Conservation (phyloP, 1,140 invertebrate species). For the Doryteuthis pealeii region DNA sequence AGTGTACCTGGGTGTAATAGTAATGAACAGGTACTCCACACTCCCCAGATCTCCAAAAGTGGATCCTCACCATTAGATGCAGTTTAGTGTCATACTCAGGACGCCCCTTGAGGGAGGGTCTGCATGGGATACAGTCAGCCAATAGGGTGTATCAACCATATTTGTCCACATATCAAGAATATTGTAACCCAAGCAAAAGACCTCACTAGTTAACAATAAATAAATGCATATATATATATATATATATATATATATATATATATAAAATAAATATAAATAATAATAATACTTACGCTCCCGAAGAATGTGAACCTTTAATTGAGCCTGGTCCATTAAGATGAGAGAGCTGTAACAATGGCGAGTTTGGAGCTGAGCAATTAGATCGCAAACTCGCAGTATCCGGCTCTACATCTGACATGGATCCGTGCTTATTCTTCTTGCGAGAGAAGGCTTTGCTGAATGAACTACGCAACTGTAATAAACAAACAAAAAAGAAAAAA, state of each 20-base stretch:
- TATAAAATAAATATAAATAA: not conserved
- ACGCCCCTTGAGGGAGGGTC: no score
- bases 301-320: conserved; percentile 62
- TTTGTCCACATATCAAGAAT: no score
- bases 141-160: no score
- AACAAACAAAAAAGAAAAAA: conserved; percentile 19
- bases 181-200: no score
- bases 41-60: no score
- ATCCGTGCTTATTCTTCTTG: conserved; percentile 68
- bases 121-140: no score
- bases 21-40: no score
- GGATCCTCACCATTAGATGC: no score
- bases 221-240: conserved; percentile 6
- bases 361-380: conserved; percentile 61
- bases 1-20: no score
- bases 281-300: conserved; percentile 60
- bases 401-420: conserved; percentile 67
- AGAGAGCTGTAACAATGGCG: conserved; percentile 52
- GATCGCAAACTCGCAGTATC: conserved; percentile 54
- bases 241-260: conserved; percentile 10
- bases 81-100: no score
- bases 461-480: conserved; percentile 80
- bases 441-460: conserved; percentile 97
- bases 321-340: conserved; percentile 45
- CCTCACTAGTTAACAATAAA: no score